Evolutionary conservation across 2,113 vertebrate genomes (phyloP).

Genomic region (Solea senegalensis): DNA sequence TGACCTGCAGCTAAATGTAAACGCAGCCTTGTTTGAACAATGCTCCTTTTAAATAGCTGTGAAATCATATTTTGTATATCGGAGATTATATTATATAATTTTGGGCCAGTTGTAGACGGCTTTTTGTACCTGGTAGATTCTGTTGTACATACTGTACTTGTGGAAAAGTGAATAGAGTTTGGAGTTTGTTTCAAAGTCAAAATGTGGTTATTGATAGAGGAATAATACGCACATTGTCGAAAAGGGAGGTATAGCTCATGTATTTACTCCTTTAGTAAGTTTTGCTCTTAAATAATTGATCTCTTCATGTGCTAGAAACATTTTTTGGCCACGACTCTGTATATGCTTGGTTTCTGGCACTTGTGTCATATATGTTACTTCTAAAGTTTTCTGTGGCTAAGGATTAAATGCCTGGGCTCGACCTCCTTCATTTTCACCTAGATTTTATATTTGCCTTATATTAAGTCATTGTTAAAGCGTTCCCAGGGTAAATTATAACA

Average conservation of each 20-base stretch:
- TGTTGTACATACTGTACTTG: slow-evolving; percentile 2
- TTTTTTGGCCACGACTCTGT: no score
- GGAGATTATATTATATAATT: not conserved
- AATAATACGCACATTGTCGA: no score
- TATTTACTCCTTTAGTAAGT: no score
- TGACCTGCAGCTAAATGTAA: slow-evolving; percentile 16
- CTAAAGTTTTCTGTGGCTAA: no score
- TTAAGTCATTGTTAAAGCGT: not conserved
- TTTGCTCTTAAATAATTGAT: no score
- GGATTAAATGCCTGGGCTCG: no score
- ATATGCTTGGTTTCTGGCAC: no score
- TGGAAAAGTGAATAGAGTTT: slow-evolving; percentile 24
- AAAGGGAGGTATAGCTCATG: no score
- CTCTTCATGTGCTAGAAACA: no score
- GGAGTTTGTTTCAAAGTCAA: slow-evolving; percentile 17
- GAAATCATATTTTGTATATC: slow-evolving; percentile 10
- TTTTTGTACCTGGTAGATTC: not conserved
- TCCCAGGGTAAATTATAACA: no score
- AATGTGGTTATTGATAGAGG: not conserved
- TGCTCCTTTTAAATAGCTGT: slow-evolving; percentile 17
- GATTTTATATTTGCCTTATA: slow-evolving; percentile 50
- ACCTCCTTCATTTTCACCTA: not conserved
- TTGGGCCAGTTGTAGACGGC: not conserved
- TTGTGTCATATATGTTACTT: no score
- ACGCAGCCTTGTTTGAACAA: slow-evolving; percentile 6